Percentiles rank a stretch among this genome's conserved stretches.
Conservation (phyloP, 2,888 invertebrate species). For the Ptychoptera contaminata region DNA sequence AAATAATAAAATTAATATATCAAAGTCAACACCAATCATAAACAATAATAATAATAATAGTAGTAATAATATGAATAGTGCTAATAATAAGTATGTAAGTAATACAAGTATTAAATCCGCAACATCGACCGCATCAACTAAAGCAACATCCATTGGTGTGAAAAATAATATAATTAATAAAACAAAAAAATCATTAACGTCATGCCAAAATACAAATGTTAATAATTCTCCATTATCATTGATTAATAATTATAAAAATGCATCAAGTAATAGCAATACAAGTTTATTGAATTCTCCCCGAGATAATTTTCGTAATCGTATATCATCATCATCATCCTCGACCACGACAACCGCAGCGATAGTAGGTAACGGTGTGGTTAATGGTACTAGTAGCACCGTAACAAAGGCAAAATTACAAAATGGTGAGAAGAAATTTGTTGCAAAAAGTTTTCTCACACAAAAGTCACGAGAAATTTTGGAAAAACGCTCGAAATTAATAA, state of each 20-base stretch:
- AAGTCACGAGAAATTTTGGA: constrained; percentile 29
- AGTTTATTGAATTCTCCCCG: constrained; percentile 27
- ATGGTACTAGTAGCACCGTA: too few species aligned
- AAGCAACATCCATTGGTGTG: constrained; percentile 1
- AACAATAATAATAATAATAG: constrained; percentile 2
- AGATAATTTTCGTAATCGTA: constrained; percentile 26
- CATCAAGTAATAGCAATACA: constrained; percentile 20
- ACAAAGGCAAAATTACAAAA: too few species aligned
- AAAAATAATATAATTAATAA: constrained; percentile 4
- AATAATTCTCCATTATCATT: constrained; percentile 27
- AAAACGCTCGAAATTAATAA: too few species aligned
- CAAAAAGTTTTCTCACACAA: constrained; percentile 28
- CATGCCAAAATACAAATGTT: constrained; percentile 16
- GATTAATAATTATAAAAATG: constrained; percentile 25
- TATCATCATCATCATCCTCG: constrained; percentile 24
- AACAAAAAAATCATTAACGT: constrained; percentile 7
- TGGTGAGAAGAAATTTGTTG: constrained; percentile 4
- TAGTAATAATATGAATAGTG: too few species aligned
- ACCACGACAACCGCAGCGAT: not conserved
- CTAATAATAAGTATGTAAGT: not conserved
- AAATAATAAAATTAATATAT: constrained; percentile 1
- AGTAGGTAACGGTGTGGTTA: too few species aligned
- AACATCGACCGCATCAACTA: not conserved
- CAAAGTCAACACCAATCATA: constrained; percentile 2
- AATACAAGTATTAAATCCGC: not conserved